Base-by-base conservation (phyloP, 1,140 invertebrate genomes). In the Cecropterus lyciades region DNA sequence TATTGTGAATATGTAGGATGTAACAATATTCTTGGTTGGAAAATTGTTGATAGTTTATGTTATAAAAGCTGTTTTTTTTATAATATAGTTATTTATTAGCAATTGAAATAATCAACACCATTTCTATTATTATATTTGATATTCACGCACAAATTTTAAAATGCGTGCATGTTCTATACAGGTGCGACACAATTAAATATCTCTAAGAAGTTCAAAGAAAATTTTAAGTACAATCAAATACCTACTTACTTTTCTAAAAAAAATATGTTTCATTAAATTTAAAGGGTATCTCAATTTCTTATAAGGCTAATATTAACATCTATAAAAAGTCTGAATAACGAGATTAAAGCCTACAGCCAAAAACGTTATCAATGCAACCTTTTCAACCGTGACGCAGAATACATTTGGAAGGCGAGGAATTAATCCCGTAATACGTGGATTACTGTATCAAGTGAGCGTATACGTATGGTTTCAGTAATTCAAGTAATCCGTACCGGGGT, bases 391-490 rank as follows among this genome's bases (percentile, higher is more conserved):
- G 69, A 72, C 60, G 67, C 62, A 64, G 59, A 75, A 80, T 73
- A 78, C 40, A 64, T 52, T 64, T 52, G 48, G 63, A 78, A 79
- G 69, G 73, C 79, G 77, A 75, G 70, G 75, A 82, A 89, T 89
- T 90, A 91, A 91, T 90, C 82, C 86, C 71, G 75, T 90, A 80
- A 86, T 84, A 83, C 80, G 73, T 70, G 77, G 77, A 83, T 87
- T 81, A 71, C 82, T 85, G 81, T 87, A 91, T 87, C 84, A 72
- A 85, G 70, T 82, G 79, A 79, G 70, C 72, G 79, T 80, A 72
- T 79, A 81, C 72, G 73, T 91, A 92, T 88, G 89, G 89, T 90
- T 92, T 92, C 89, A 85, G 85, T 92, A 89, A 90, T 92, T 90
- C 85, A 87, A 85, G 87, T 89, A 91, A 89, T 91, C 86, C 85